Evolutionary conservation across 2,797 vertebrate genomes (phyloP).

Genomic region (Psittacula echo): DNA sequence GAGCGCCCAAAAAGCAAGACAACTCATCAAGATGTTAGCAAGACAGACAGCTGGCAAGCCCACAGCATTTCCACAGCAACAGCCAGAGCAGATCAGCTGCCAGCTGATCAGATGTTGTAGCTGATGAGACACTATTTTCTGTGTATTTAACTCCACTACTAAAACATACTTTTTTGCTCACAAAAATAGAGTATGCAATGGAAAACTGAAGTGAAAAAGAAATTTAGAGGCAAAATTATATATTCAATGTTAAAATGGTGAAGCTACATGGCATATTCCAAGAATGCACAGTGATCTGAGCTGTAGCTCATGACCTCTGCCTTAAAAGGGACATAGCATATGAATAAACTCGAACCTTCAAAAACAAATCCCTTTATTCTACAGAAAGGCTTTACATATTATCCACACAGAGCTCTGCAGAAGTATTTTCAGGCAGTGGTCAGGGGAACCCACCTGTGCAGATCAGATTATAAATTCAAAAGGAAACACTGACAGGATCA

Average conservation of each 20-base stretch:
- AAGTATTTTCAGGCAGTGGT: not conserved
- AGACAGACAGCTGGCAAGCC: not conserved
- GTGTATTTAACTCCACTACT: not conserved
- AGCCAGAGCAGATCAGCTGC: not conserved
- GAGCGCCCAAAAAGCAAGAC: not conserved
- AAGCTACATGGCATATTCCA: not conserved
- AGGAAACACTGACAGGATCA: not conserved
- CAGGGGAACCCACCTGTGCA: not conserved
- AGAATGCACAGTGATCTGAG: not conserved
- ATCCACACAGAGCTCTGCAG: not conserved
- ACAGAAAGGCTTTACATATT: not conserved
- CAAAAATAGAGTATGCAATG: not conserved
- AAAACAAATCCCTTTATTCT: not conserved
- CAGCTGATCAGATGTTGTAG: not conserved
- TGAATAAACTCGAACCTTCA: not conserved
- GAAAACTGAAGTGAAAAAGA: not conserved
- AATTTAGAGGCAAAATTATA: not conserved
- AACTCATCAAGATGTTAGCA: not conserved
- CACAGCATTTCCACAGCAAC: not conserved
- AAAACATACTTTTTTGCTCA: not conserved
- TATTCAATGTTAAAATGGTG: not conserved
- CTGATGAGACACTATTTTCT: not conserved
- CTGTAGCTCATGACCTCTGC: not conserved
- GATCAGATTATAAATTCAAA: not conserved
- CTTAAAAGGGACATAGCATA: not conserved